Base-by-base conservation (phyloP, 92 coral and sea anemone genomes). In the Palythoa grandiflora region DNA sequence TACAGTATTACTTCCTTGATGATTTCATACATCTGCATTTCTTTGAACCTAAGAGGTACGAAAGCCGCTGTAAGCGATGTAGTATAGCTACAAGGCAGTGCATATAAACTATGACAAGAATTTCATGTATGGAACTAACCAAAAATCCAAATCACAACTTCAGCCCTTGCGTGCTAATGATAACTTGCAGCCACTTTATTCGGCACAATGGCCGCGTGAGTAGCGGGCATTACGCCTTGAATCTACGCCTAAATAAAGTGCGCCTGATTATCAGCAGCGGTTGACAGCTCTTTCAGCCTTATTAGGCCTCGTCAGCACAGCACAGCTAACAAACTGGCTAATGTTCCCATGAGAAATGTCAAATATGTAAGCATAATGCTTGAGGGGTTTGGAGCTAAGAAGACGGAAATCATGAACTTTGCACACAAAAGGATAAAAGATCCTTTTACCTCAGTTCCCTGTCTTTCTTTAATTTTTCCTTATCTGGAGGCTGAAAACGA, bases 401-500 rank as follows among this genome's bases (percentile, higher is more conserved):
- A 54, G 20, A 12, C 17, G 5, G 1, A 59, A 59, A 59, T 1
- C 66, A 59, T 14, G 2, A 59, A 59, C 60, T 6, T 54, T 10
- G 60, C 8, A 53, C 9, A 53, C 60, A 5, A n/a, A 3, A 20
- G 19, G 17, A 38, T 6, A 44, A 11, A 35, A 50, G 9, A 14
- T 21, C 9, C 0, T 2, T 36, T 38, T 85, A 96, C 98, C 98
- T 93, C 71, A 91, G 87, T 78, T 96, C 89, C 83, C 98, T 83
- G 12, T 94, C 98, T 52, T 87, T 84, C 79, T 95, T 89, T 17
- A 95, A 88, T 73, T 95, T 91, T 37, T 92, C 88, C 39, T 90
- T 91, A 80, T 93, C 93, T 9, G 97, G 98, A 47, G 99, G 99
- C 72, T 95, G 91, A 47, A 92, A 89, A 53, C 98, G 96, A 66